Evolutionary conservation across 1,140 invertebrate genomes (phyloP).

Genomic region (Drosophila orosa): DNA sequence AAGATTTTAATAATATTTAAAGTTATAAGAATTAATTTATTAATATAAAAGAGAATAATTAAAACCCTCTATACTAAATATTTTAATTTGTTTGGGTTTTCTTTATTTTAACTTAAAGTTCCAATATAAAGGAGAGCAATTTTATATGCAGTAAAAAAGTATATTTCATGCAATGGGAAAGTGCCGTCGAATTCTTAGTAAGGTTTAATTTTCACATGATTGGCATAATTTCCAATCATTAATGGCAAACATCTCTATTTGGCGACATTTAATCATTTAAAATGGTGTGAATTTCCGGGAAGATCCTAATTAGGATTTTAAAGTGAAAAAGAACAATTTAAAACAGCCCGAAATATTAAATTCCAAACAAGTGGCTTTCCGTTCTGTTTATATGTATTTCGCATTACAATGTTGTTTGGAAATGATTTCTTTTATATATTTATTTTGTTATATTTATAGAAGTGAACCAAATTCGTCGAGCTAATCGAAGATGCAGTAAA

Average conservation of each 20-base stretch:
- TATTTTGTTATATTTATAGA: slow-evolving; percentile 37
- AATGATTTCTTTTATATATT: background rate
- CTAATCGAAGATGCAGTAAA: slow-evolving; percentile 12
- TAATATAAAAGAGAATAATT: background rate
- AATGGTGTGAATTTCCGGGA: background rate
- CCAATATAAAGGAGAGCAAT: accelerated
- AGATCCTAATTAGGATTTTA: background rate
- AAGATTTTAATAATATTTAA: background rate
- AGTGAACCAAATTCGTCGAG: slow-evolving; percentile 19
- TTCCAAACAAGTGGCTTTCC: slow-evolving; percentile 1
- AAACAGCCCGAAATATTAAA: background rate
- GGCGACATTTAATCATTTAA: background rate
- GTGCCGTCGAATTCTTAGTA: background rate
- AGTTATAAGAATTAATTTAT: background rate
- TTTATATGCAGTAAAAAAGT: background rate
- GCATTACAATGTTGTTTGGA: slow-evolving; percentile 3
- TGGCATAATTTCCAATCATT: background rate
- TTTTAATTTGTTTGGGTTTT: background rate
- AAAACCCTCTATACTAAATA: background rate
- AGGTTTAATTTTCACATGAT: background rate
- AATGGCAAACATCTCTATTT: background rate
- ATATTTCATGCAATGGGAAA: background rate
- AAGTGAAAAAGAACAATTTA: background rate
- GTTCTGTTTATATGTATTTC: background rate
- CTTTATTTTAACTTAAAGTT: background rate